phyloP scores from a whole-genome alignment of 2,888 invertebrate species.

The Anorthoa munda region DNA sequence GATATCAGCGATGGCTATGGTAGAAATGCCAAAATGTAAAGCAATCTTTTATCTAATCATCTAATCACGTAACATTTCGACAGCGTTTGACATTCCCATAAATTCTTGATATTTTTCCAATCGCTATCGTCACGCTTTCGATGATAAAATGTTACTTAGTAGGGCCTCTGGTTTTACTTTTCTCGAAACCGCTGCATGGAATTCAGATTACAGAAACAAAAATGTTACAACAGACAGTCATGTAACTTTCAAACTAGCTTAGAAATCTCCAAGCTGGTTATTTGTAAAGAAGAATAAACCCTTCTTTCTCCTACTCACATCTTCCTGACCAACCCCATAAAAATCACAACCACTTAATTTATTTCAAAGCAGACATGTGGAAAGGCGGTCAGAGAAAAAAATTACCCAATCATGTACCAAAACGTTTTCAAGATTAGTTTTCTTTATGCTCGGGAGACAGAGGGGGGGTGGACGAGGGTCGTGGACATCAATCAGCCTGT shows the following conservation, averaged over 20 bases:
- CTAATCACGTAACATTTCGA: too few relatives aligned
- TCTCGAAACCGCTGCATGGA: neutral
- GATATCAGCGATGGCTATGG: too few relatives aligned
- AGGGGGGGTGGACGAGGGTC: conserved; percentile 73
- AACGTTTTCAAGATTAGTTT: conserved; percentile 70
- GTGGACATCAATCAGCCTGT: conserved; percentile 77
- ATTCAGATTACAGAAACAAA: neutral
- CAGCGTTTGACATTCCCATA: too few relatives aligned
- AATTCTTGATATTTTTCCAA: too few relatives aligned
- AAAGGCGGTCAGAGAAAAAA: conserved; percentile 65
- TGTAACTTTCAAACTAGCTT: neutral
- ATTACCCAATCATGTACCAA: conserved; percentile 68
- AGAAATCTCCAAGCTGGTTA: neutral
- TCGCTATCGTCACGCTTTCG: too few relatives aligned
- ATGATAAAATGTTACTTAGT: too few relatives aligned
- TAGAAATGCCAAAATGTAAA: too few relatives aligned
- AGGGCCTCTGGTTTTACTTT: neutral
- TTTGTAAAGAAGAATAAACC: conserved; percentile 25
- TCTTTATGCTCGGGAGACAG: conserved; percentile 69
- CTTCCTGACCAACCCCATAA: conserved; percentile 39
- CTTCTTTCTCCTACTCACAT: conserved; percentile 16
- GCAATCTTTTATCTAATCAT: too few relatives aligned
- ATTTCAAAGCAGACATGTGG: conserved; percentile 56
- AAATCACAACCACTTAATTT: conserved; percentile 56
- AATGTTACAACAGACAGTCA: neutral